phyloP scores from a whole-genome alignment of 2,888 invertebrate species.

The Acanthosoma haemorrhoidale region DNA sequence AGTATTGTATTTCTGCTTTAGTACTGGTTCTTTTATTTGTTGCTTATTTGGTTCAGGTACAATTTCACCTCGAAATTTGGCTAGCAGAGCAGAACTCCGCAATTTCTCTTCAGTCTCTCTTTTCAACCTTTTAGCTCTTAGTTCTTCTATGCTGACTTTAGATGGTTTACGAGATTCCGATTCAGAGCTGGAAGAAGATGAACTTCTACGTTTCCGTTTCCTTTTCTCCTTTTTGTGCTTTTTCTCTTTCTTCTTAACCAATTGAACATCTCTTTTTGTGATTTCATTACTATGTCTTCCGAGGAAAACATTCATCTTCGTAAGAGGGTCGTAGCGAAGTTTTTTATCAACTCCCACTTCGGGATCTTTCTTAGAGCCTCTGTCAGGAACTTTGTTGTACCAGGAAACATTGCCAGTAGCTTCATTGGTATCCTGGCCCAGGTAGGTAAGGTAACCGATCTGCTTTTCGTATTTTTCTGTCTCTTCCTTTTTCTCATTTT shows the following conservation, averaged over 20 bases:
- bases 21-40: constrained; percentile 43
- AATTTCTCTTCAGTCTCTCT: constrained; percentile 74
- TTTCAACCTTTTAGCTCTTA: constrained; percentile 71
- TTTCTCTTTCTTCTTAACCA: constrained; percentile 42
- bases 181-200: constrained; percentile 33
- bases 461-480: constrained; percentile 95
- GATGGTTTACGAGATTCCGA: background rate
- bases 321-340: constrained; percentile 65
- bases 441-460: constrained; percentile 91
- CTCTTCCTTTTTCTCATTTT: constrained; percentile 82
- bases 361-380: constrained; percentile 47
- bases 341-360: constrained; percentile 63
- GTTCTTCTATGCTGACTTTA: constrained; percentile 52
- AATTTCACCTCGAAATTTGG: constrained; percentile 57
- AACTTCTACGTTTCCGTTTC: constrained; percentile 43
- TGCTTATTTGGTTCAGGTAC: constrained; percentile 43
- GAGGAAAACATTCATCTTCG: constrained; percentile 57
- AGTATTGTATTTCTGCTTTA: constrained; percentile 84
- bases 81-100: constrained; percentile 64
- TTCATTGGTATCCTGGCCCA: constrained; percentile 89
- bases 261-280: background rate
- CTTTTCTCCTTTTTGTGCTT: constrained; percentile 46
- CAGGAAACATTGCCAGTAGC: constrained; percentile 78
- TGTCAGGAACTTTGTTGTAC: constrained; percentile 72
- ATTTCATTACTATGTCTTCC: constrained; percentile 34